Evolutionary conservation across 2,888 invertebrate genomes (phyloP).

Genomic region (Neoaliturus tenellus): DNA sequence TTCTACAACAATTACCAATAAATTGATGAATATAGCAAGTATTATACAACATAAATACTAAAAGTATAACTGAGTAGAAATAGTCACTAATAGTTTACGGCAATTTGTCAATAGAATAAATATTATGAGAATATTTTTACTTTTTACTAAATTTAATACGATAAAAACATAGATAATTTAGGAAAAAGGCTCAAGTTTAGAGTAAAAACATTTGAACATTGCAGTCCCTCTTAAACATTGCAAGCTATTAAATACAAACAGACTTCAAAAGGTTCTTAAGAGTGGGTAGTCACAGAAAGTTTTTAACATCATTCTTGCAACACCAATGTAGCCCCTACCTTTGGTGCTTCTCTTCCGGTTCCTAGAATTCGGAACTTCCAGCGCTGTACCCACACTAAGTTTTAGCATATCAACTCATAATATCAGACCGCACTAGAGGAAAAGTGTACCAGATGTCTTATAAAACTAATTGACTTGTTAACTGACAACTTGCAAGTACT

Average conservation of each 20-base stretch:
- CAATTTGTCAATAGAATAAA: too few relatives aligned
- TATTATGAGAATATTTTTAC: too few relatives aligned
- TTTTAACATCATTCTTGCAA: background rate
- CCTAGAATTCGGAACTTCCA: background rate
- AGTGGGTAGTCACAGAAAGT: background rate
- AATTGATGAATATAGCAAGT: too few relatives aligned
- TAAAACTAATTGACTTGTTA: too few relatives aligned
- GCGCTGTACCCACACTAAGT: background rate
- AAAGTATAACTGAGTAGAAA: too few relatives aligned
- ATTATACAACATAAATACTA: too few relatives aligned
- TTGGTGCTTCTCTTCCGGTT: background rate
- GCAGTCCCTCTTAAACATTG: background rate
- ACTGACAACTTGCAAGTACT: too few relatives aligned
- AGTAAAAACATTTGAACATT: background rate
- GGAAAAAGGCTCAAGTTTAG: too few relatives aligned
- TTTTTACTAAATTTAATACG: too few relatives aligned
- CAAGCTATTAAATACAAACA: background rate
- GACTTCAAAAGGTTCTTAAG: background rate
- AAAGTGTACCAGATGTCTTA: background rate
- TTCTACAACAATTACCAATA: too few relatives aligned
- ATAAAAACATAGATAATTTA: too few relatives aligned
- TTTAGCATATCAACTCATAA: background rate
- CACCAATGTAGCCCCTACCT: conserved; percentile 24
- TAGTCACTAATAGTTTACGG: too few relatives aligned
- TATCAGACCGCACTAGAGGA: background rate